Base-by-base conservation (phyloP, 2,888 invertebrate genomes). In the Petrolisthes manimaculis region DNA sequence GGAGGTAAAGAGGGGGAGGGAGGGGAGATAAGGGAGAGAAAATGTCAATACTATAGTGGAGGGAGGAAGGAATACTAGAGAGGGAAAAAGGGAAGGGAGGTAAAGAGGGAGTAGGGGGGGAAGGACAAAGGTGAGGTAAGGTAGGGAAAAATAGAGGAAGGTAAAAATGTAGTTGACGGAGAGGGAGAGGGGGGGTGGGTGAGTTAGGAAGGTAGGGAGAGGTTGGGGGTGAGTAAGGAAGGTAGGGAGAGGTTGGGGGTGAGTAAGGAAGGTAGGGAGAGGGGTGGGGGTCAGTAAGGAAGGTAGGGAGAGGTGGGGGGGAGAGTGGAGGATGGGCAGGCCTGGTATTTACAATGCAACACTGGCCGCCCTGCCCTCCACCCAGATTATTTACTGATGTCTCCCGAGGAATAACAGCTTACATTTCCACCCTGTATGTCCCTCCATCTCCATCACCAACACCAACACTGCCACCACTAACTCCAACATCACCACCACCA, bases 371-470 rank as follows among this genome's bases (percentile, higher is more conserved):
- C 78, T 61, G 54, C 79, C 78, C 78, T 61, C 78, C 84, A 77
- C 54, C 85, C 81, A 54, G n/a, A 85, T 85, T 79, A 85, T 85
- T 85, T 78, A 85, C 79, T 21, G 69, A 85, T 78, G 79, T 61
- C 85, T 85, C 85, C 77, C 67, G 85, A 79, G 85, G 85, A 69
- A 85, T 85, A 79, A 85, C 85, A 85, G 78, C 79, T 85, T 79
- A 85, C 79, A 79, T 85, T 85, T 79, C 85, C 78, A 69, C 79
- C 37, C 85, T 53, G 21, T 37, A 75, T 77, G 24, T 54, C 56
- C 37, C 79, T 37, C 37, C 37, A 37, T 2, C 37, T 37, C 37
- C 37, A 37, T 37, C 37, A 37, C 37, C 37, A 37, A n/a, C n/a
- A n/a, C n/a, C n/a, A n/a, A n/a, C n/a, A n/a, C n/a, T n/a, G n/a